These are phyloP conservation scores for Pammene fasciana DNA, from an alignment of 2,888 invertebrate genomes.

Conservation along the genomic window DNA sequence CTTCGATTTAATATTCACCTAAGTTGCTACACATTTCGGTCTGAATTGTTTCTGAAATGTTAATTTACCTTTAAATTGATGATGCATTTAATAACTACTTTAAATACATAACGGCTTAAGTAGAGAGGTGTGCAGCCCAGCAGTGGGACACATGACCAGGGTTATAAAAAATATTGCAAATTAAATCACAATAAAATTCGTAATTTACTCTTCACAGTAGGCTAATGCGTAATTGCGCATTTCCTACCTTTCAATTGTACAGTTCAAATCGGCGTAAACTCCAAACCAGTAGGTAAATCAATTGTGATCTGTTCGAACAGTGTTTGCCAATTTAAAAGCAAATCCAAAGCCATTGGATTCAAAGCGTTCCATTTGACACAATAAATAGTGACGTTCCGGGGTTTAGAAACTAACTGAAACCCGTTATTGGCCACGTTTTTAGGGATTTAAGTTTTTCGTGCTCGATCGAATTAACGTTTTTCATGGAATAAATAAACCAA, in stretches of 20 bases:
- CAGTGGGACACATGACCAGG: too few relatives aligned
- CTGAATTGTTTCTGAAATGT: conserved; percentile 6
- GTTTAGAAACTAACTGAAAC: conserved; percentile 37
- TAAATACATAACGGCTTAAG: too few relatives aligned
- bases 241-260: background rate
- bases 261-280: conserved; percentile 3
- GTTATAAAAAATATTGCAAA: too few relatives aligned
- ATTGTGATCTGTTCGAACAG: conserved; percentile 22
- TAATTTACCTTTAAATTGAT: background rate
- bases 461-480: background rate
- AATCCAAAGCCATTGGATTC: conserved; percentile 43
- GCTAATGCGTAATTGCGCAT: background rate
- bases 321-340: conserved; percentile 43
- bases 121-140: too few relatives aligned
- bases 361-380: conserved; percentile 52
- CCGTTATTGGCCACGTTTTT: background rate
- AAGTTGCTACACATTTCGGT: conserved; percentile 1
- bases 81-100: background rate
- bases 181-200: background rate
- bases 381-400: conserved; percentile 44
- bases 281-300: conserved; percentile 9
- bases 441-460: background rate
- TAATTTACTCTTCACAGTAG: background rate
- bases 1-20: background rate
- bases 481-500: background rate